Percentiles rank a stretch among this genome's conserved stretches.
Evolutionary conservation across 2,888 invertebrate genomes (phyloP).

Genomic region (Ligdia adustata): DNA sequence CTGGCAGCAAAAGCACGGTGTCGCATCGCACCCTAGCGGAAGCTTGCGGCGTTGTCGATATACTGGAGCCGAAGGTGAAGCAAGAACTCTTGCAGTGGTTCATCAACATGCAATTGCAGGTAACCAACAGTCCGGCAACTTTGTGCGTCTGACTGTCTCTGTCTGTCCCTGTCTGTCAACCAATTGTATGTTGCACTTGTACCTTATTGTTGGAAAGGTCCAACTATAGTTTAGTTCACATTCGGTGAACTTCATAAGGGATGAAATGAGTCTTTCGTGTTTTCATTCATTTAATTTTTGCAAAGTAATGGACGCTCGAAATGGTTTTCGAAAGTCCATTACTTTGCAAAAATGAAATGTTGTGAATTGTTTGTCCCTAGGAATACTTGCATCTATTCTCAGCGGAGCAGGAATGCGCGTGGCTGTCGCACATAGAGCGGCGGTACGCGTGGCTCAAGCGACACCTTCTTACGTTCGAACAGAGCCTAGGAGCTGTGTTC

Average conservation of each 20-base stretch:
- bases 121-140: constrained; percentile 33
- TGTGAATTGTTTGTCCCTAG: constrained; percentile 61
- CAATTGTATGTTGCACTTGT: too few species aligned
- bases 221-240: too few species aligned
- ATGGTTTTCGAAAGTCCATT: too few species aligned
- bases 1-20: constrained; percentile 56
- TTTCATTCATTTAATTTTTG: too few species aligned
- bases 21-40: constrained; percentile 63
- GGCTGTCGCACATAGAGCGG: constrained; percentile 97
- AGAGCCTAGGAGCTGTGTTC: constrained; percentile 93
- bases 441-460: constrained; percentile 98
- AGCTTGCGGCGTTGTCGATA: constrained; percentile 68
- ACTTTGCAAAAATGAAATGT: too few species aligned
- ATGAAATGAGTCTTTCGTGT: too few species aligned
- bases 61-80: constrained; percentile 93
- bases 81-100: constrained; percentile 96
- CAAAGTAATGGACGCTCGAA: too few species aligned
- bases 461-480: constrained; percentile 97
- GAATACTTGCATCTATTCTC: constrained; percentile 98
- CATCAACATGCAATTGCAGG: constrained; percentile 90
- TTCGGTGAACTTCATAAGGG: too few species aligned
- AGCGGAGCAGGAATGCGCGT: constrained; percentile 97
- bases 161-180: too few species aligned
- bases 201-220: too few species aligned
- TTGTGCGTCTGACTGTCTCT: too few species aligned